Evolutionary conservation across 2,797 vertebrate genomes (phyloP), one percentile per base, ranked within the genome.

Genomic region (Meriones psammophilus): DNA sequence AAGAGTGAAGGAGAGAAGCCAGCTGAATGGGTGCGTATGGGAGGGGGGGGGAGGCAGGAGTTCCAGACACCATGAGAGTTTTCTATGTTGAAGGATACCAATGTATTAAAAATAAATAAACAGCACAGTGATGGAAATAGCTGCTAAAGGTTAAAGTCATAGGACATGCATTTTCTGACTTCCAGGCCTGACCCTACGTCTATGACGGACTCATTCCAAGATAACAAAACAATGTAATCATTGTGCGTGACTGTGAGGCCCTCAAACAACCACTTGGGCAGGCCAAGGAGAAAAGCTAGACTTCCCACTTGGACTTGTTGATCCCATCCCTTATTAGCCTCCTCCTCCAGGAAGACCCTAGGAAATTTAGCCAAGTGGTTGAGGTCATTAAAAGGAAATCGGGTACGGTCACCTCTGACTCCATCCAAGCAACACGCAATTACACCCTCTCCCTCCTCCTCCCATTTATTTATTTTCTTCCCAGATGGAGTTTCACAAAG

Each of bases 91-190:
- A 68, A 94, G 89, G 10, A 84, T 20, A 76, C 22, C 77, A 58
- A 36, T 69, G 33, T 66, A 66, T 94, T 71, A 86, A 85, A 94
- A 76, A 73, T 81, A 64, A 88, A 91, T 1, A 66, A 66, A 56
- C 24, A 91, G 68, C 56, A 15, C 30, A 39, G 2, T 3, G 15
- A 50, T 89, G 66, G 88, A 94, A 54, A 83, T 56, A 92, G 85
- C 54, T 50, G 69, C 85, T 39, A 36, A 86, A 93, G 54, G 86
- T 73, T 93, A 58, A 90, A 92, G 85, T 89, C 95, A 66, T 33
- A 58, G 4, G 78, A 92, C 54, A 79, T 85, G 77, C 17, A 56
- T 88, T 89, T 97, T 93, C 90, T 93, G 80, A 86, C 81, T 95
- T 88, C 54, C 76, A 68, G 69, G 68, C 88, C 73, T 78, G 42